phyloP scores from a whole-genome alignment of 2,797 vertebrate species.

The Liasis olivaceus region DNA sequence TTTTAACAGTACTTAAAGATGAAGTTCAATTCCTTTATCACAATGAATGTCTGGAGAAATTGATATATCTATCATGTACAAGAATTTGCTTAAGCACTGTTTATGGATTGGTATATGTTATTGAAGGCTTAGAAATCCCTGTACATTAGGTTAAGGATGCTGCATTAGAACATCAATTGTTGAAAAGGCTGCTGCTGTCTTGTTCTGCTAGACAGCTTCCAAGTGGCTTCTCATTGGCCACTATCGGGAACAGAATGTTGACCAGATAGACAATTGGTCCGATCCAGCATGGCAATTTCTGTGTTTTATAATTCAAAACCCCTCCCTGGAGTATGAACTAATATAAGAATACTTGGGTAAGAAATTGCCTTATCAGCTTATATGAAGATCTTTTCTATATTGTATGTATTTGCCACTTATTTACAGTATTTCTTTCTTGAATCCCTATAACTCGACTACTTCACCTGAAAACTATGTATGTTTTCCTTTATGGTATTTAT shows the following conservation, averaged over 20 bases:
- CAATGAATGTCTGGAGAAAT: background rate
- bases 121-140: background rate
- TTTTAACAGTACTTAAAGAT: background rate
- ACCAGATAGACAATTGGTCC: background rate
- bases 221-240: background rate
- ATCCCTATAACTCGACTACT: background rate
- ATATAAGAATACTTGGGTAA: background rate
- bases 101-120: background rate
- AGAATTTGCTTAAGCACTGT: background rate
- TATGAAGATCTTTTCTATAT: background rate
- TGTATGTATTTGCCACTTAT: background rate
- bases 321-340: background rate
- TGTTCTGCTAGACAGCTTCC: background rate
- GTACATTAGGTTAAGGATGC: background rate
- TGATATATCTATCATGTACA: background rate
- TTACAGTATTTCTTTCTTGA: background rate
- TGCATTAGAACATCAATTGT: background rate
- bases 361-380: background rate
- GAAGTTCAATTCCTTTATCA: background rate
- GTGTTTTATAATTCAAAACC: background rate
- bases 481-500: constrained; percentile 19
- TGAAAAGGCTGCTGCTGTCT: background rate
- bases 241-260: background rate
- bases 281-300: background rate
- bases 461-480: background rate